Base-by-base conservation (phyloP, 2,797 vertebrate species). In the Corythornis leucogaster region DNA sequence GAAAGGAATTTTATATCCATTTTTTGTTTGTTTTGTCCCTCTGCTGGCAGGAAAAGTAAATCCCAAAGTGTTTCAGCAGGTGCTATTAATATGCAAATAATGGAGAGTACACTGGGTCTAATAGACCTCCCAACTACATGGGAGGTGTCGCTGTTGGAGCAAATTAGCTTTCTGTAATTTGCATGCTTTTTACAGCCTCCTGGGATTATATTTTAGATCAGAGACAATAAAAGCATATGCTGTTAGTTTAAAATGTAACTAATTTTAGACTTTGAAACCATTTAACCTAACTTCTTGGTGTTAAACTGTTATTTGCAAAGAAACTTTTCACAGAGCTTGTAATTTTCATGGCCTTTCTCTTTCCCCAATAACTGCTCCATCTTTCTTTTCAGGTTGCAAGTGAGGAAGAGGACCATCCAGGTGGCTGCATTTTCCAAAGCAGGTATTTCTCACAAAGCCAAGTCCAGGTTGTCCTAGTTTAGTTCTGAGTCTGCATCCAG, bases 71-170 rank as follows among this genome's bases (percentile, higher is more conserved):
- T 97, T 98, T 97, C 96, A 97, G 97, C 96, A 98, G 96, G 97
- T 98, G 96, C 97, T 97, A 97, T 98, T 97, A 98, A 97, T 98
- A 98, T 98, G 98, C 97, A 98, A 98, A 98, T 98, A 98, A 97
- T 92, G 96, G 96, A 95, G 96, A 96, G 94, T 97, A 95, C 85
- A 81, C 92, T 94, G 94, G 88, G 96, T 97, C 97, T 98, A 97
- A 98, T 96, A 97, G 97, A 97, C 97, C 97, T 98, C 97, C 97
- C 97, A 97, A 98, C 97, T 97, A 97, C 96, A 97, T 97, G 97
- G 97, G 97, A 97, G 97, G 97, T 95, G 70, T 97, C 95, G 50
- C 97, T 97, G 97, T 97, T 97, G 97, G 97, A 98, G 94, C 97
- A 98, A 98, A 98, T 98, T 98, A 98, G 97, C 97, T 98, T 97